Conservation (phyloP, 2,797 vertebrate genomes). For the Todus mexicanus region DNA sequence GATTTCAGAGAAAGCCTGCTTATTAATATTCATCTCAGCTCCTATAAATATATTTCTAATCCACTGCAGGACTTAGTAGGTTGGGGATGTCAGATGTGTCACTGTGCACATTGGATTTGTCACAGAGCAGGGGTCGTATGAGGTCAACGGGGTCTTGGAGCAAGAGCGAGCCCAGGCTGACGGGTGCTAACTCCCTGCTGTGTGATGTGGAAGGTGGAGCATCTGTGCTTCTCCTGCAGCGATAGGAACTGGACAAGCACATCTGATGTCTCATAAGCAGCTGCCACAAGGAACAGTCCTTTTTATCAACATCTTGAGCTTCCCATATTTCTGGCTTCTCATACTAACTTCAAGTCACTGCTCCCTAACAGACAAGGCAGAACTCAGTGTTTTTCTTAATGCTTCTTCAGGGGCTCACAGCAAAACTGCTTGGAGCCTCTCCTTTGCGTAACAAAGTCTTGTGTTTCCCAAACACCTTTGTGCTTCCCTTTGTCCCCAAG, state of each 20-base stretch:
- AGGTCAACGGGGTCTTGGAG: background rate
- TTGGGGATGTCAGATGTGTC: background rate
- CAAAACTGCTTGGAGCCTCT: background rate
- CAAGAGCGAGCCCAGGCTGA: background rate
- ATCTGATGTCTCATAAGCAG: background rate
- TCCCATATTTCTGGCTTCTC: background rate
- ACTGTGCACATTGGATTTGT: background rate
- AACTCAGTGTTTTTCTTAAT: background rate
- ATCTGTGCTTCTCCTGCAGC: background rate
- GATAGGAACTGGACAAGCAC: background rate
- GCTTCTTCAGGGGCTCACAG: background rate
- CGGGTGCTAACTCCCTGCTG: background rate
- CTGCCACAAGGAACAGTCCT: background rate
- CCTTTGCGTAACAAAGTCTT: background rate
- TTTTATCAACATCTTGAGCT: background rate
- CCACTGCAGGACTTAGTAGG: background rate
- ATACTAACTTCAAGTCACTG: background rate
- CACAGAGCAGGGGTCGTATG: background rate
- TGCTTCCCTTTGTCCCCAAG: background rate
- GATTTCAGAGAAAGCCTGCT: background rate
- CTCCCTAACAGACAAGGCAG: background rate
- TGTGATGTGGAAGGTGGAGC: background rate
- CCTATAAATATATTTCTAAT: constrained; percentile 14
- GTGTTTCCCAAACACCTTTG: background rate
- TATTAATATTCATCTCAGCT: constrained; percentile 28